Base-by-base conservation (phyloP, 2,888 invertebrate genomes). In the Phaedon cochleariae region DNA sequence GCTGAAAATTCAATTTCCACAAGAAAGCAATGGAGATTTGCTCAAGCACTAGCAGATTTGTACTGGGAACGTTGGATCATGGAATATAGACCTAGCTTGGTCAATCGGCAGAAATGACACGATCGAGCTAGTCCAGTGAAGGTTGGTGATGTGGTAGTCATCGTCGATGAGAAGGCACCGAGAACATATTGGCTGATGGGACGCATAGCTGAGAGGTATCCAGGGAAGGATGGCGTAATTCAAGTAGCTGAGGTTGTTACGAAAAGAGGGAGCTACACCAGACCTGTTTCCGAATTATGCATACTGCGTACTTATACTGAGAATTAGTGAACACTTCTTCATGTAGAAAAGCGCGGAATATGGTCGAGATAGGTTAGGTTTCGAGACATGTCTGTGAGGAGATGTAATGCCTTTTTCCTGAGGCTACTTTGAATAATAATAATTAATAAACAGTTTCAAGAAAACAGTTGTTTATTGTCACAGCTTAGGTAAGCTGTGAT, bases 51-150 rank as follows among this genome's bases (percentile, higher is more conserved):
- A 37, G 55, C 41, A 6, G 34, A 55, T 55, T 7, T 2, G 10
- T 55, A 37, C 31, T 55, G 55, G 55, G 9, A 20, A 12, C 34
- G 55, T 17, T 55, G 55, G 55, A 18, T 59, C 9, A 48, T 17
- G 46, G 90, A 74, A 90, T 59, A 59, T 20, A 9, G 15, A 22
- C 59, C 59, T 26, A 59, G 46, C 9, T 18, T 59, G 15, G 46
- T 29, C 9, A 48, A 22, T 22, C 7, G 90, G 74, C 87, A 87
- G 4, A 87, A 84, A 37, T 62, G 46, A 58, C 29, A 15, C 17
- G 17, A 46, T 12, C 12, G 4, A 9, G 12, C 49, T 9, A 12
- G 41, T n/a, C n/a, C n/a, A n/a, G n/a, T n/a, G n/a, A n/a, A n/a
- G n/a, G n/a, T 59, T 10, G 59, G 59, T 17, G 59, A 59, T 29